Base-by-base conservation (phyloP, 2,797 vertebrate genomes). In the Carduelis carduelis region DNA sequence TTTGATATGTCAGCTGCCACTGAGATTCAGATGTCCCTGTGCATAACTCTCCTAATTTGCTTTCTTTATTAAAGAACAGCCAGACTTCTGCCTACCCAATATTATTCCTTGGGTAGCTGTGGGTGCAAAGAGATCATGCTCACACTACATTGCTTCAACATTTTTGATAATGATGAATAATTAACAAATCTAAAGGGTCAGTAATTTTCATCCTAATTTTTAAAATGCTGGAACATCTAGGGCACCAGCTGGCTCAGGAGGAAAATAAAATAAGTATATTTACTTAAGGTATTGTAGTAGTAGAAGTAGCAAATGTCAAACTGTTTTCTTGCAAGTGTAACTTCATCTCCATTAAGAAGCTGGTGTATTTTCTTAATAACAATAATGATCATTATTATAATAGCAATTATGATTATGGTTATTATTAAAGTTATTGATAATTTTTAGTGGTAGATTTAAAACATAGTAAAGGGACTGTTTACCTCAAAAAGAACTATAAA, bases 11-110 rank as follows among this genome's bases (percentile, higher is more conserved):
- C 93, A 97, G 82, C 95, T 97, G 91, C 89, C 81, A 93, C 87
- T 91, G 97, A 96, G 93, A 96, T 85, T 94, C 60, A 53, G 23
- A 78, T 64, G 82, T 96, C 93, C 83, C 83, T 64, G 22, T 71
- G 50, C 93, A 93, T 83, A 95, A 77, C 72, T 72, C 37, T 75
- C 60, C 77, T 95, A 82, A 94, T 95, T 97, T 96, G 69, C 91
- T 97, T 97, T 86, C 94, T 95, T 95, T 89, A 90, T 91, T 96
- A 95, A 93, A 76, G 69, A 28, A 68, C 76, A 95, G 83, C 57
- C 52, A 89, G 88, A 95, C 86, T 94, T 93, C 89, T 95, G 69
- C 83, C 76, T 91, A 80, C 50, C 15, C 49, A 39, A 27, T 82
- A 55, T 50, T 90, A 77, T 91, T 93, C 86, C 74, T 86, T 46